Percentiles rank a stretch among this genome's conserved stretches.
phyloP scores from a whole-genome alignment of 2,797 vertebrate species.

The Pangasius macronema region DNA sequence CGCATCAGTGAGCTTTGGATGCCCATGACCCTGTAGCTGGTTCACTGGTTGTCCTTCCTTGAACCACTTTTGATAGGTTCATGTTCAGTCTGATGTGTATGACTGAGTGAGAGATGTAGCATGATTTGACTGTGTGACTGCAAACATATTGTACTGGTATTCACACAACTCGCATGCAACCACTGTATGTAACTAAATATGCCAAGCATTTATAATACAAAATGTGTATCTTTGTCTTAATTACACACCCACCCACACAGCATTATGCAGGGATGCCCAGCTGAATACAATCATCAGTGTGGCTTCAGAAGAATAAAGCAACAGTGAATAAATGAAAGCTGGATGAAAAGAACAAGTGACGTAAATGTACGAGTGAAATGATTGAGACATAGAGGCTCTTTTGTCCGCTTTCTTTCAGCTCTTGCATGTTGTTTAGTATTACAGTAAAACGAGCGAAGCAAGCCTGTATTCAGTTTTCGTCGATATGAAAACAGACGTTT shows the following conservation, averaged over 20 bases:
- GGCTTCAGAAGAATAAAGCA: constrained; percentile 15
- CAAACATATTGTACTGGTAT: not conserved
- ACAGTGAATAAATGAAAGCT: not conserved
- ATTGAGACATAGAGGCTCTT: not conserved
- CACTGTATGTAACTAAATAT: not conserved
- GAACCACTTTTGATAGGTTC: too few relatives aligned
- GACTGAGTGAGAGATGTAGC: not conserved
- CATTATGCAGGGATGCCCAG: not conserved
- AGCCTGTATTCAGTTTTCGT: not conserved
- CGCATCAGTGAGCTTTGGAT: too few relatives aligned
- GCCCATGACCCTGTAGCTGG: too few relatives aligned
- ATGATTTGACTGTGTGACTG: not conserved
- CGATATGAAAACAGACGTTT: not conserved
- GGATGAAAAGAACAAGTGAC: constrained; percentile 14
- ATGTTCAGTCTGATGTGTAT: not conserved
- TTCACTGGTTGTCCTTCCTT: too few relatives aligned
- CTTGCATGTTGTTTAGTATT: not conserved
- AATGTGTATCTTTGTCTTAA: constrained; percentile 20
- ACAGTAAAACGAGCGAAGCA: constrained; percentile 2
- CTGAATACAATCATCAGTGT: constrained; percentile 14
- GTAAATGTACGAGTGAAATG: not conserved
- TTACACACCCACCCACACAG: constrained; percentile 19
- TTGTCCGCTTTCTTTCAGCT: not conserved
- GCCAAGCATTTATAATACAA: not conserved
- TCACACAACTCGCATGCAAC: not conserved